Evolutionary conservation across 2,113 vertebrate species (phyloP).

Genomic region (Gambusia affinis): DNA sequence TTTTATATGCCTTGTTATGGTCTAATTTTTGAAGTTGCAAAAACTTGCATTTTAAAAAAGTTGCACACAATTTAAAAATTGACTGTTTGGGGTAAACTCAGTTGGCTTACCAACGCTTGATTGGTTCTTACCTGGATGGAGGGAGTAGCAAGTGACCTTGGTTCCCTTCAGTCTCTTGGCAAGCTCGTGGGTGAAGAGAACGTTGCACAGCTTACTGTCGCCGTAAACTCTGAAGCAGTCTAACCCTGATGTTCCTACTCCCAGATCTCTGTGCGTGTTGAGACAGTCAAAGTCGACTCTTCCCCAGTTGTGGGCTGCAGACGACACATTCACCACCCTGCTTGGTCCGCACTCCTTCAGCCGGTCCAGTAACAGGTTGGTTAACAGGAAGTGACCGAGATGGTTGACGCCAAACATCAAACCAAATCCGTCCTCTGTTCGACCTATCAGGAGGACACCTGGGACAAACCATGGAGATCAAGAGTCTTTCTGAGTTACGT

Average conservation of each 20-base stretch:
- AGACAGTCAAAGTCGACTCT: constrained; percentile 78
- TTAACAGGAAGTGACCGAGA: constrained; percentile 90
- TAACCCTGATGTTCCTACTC: constrained; percentile 51
- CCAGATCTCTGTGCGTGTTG: constrained; percentile 71
- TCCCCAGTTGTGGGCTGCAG: constrained; percentile 80
- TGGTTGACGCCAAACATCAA: constrained; percentile 89
- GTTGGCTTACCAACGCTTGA: too few species aligned
- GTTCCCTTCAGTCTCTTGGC: constrained; percentile 85
- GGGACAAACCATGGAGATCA: background rate
- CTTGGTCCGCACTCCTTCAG: constrained; percentile 82
- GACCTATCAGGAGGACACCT: constrained; percentile 69
- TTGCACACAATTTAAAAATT: too few species aligned
- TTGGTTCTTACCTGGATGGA: constrained; percentile 87
- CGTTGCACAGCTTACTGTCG: constrained; percentile 91
- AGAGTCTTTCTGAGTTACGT: too few species aligned
- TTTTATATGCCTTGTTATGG: too few species aligned
- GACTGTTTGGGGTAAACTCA: too few species aligned
- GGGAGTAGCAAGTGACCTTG: constrained; percentile 85
- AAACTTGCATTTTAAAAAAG: too few species aligned
- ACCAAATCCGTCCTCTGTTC: constrained; percentile 78
- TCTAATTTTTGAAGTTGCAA: too few species aligned
- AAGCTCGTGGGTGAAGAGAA: constrained; percentile 87
- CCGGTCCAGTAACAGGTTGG: constrained; percentile 85
- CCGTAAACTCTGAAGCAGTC: constrained; percentile 79
- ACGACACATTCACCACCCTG: constrained; percentile 80